Evolutionary conservation across 2,888 invertebrate genomes (phyloP), one percentile per base, ranked within the genome.

Genomic region (Helicoverpa assulta): DNA sequence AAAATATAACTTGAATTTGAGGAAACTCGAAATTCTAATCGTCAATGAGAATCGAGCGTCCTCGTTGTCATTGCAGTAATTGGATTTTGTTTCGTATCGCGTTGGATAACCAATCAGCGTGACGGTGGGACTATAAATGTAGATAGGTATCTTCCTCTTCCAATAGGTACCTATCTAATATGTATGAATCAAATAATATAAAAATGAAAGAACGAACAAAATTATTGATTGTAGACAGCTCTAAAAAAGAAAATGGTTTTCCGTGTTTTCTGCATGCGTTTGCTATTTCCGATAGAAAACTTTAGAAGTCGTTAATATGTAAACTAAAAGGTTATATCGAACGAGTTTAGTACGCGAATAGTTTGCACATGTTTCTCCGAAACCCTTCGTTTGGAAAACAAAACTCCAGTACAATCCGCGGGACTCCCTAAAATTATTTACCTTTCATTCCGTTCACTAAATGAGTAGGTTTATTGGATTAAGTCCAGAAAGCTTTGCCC

Each of bases 381-480:
- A 88, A 85, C 85, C 88, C 85, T 87, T 85, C 82, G 80, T 78
- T 82, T 82, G 67, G 82, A 81, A 85, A 89, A 89, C 87, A 88
- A 86, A 89, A 89, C 87, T 88, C 85, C 86, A 83, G 85, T 85
- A 82, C 84, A 88, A 87, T 89, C 87, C 84, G 86, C 88, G 82
- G 82, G 84, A 60, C 87, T 87, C 87, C 91, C 89, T 92, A 91
- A 94, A 93, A 94, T 94, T 93, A 94, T 94, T 94, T 94, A 95
- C 94, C 93, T 94, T 94, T 92, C 92, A 92, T 95, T 94, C 90
- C 89, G 91, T 90, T 93, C 92, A 92, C 92, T 94, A 94, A 95
- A 94, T 93, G 94, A 94, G 95, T 94, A 94, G 94, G 91, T 94
- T 95, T 94, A 95, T 95, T 94, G 94, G 94, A 95, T 95, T 95